phyloP scores from a whole-genome alignment of 2,113 vertebrate genomes.

The Pelmatolapia mariae region DNA sequence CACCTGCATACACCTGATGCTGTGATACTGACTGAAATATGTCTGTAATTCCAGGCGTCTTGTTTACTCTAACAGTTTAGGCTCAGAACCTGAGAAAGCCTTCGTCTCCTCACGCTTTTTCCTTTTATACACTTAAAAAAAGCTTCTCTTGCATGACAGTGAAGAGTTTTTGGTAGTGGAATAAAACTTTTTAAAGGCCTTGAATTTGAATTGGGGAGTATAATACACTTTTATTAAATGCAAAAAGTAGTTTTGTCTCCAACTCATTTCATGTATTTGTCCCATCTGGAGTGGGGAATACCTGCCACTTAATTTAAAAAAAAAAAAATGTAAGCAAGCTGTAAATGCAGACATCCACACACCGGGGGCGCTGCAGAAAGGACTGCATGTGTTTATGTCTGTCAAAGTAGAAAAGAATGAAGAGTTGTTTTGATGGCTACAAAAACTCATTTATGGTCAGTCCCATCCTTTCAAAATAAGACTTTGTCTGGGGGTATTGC shows the following conservation, averaged over 20 bases:
- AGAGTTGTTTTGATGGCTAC: neutral
- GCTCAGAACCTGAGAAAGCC: neutral
- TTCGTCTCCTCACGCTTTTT: neutral
- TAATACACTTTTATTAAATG: neutral
- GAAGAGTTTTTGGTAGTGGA: fast-evolving
- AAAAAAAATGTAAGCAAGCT: neutral
- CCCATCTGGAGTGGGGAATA: neutral
- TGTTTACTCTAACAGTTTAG: neutral
- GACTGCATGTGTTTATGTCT: neutral
- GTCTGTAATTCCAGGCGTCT: neutral
- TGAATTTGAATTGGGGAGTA: neutral
- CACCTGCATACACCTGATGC: neutral
- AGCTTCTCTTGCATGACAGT: neutral
- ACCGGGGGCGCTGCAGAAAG: neutral
- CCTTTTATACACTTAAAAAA: neutral
- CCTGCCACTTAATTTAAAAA: neutral
- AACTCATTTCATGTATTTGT: neutral
- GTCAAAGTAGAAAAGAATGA: neutral
- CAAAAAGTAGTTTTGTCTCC: neutral
- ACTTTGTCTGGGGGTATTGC: fast-evolving
- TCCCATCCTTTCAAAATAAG: neutral
- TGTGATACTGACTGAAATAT: neutral
- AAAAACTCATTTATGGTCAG: neutral
- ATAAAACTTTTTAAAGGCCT: neutral
- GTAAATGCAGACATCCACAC: neutral